Evolutionary conservation across 1,140 invertebrate genomes (phyloP).

Genomic region (Potamilus streckersoni): DNA sequence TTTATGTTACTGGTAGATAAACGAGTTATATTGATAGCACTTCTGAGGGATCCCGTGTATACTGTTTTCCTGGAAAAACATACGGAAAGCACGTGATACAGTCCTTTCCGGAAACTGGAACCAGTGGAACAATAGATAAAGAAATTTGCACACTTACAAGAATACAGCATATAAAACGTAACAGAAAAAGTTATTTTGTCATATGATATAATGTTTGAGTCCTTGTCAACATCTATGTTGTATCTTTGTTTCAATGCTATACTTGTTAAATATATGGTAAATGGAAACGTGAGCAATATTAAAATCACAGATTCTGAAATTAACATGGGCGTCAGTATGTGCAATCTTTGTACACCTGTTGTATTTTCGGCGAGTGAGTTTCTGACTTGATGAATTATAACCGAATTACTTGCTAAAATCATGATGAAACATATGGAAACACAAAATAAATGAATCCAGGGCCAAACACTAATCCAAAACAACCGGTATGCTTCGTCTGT

Average conservation of each 20-base stretch:
- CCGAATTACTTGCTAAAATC: constrained; percentile 42
- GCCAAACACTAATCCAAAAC: constrained; percentile 46
- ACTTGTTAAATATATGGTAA: constrained; percentile 40
- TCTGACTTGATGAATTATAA: constrained; percentile 40
- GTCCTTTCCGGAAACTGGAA: constrained; percentile 38
- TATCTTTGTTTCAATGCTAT: constrained; percentile 26
- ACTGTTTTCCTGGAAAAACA: no score
- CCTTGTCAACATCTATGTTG: constrained; percentile 28
- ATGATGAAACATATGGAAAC: constrained; percentile 41
- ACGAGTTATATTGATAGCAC: no score
- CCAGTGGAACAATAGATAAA: constrained; percentile 49
- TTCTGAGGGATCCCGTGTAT: no score
- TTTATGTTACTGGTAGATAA: no score
- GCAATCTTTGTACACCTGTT: constrained; percentile 2
- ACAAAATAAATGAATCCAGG: constrained; percentile 45
- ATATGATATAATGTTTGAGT: constrained; percentile 22
- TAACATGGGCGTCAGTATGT: constrained; percentile 38
- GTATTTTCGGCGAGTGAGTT: constrained; percentile 28
- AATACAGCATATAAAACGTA: constrained; percentile 53
- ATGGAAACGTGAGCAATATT: constrained; percentile 50
- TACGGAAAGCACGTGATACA: not conserved
- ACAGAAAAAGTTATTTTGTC: constrained; percentile 45
- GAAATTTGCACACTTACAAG: constrained; percentile 55
- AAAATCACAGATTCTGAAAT: constrained; percentile 49
- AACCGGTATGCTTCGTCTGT: constrained; percentile 25